Conservation (phyloP, 2,797 vertebrate genomes). For the Pseudochirops cupreus region DNA sequence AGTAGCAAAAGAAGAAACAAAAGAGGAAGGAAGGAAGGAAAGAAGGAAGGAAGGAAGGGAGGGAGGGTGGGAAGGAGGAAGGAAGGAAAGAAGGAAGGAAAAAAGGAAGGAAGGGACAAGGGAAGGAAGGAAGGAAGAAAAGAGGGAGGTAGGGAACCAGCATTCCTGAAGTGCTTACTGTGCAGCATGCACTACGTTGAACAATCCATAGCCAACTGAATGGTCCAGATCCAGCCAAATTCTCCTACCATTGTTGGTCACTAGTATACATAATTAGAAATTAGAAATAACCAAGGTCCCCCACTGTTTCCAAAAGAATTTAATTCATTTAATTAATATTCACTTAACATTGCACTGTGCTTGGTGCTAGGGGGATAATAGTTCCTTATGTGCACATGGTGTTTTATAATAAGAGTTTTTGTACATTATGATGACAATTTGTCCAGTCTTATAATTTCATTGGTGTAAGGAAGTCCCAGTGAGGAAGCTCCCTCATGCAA, state of each 20-base stretch:
- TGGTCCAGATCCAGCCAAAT: not conserved
- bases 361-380: not conserved
- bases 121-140: not conserved
- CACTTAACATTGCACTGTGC: not conserved
- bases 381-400: not conserved
- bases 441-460: not conserved
- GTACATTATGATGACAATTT: not conserved
- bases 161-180: not conserved
- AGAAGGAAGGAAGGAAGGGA: not conserved
- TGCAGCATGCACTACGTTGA: not conserved
- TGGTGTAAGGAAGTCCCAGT: not conserved
- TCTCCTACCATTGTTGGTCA: not conserved
- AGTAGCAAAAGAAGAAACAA: too few relatives aligned
- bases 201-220: not conserved
- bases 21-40: not conserved
- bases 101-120: not conserved
- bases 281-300: not conserved
- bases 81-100: not conserved
- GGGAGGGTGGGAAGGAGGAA: accelerated
- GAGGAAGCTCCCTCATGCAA: not conserved
- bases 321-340: not conserved
- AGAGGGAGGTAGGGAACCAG: not conserved
- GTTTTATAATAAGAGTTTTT: not conserved
- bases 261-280: not conserved
- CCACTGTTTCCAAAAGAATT: not conserved